Base-by-base conservation (phyloP, 2,113 vertebrate species). In the Pteronura brasiliensis region DNA sequence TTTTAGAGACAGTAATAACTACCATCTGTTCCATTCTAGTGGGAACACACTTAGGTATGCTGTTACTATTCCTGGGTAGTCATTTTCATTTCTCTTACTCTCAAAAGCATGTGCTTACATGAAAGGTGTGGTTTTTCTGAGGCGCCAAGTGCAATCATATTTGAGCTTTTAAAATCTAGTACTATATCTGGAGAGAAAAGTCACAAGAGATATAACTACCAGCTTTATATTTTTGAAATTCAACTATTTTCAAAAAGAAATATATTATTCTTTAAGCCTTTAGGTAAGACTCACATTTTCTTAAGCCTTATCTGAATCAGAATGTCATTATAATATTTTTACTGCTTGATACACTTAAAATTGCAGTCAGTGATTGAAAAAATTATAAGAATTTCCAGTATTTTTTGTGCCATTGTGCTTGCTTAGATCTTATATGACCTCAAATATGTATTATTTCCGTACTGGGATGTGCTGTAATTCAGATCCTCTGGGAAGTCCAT, bases 1-100 rank as follows among this genome's bases (percentile, higher is more conserved):
- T 69, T 74, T 86, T 93, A 79, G 91, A 87, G 72, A 69, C 55
- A 90, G 65, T 96, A 83, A 96, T 87, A 93, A 89, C 61, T 95
- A 34, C 95, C 96, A 97, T 97, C 89, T 98, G 95, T 81, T 96
- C 57, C 79, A 81, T 44, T 83, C 80, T 87, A 29, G 36, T 44
- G 42, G 74, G 42, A 79, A 57, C 83, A 77, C 47, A 29, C 65
- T 85, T 52, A 95, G 67, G 72, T 63, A 31, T 34, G 9, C 25
- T 23, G 52, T 27, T 81, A 39, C 47, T 82, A 39, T 94, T 93
- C 55, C 72, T 65, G 44, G 44, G 36, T 15, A 92, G 61, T 80
- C 49, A 92, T 96, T 89, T 59, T 72, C 25, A 27, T 93, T 84
- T 88, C 15, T 69, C 69, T 96, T 90, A 59, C 42, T 88, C 72